Evolutionary conservation across 2,888 invertebrate species (phyloP), one percentile per base, ranked within the genome.

Genomic region (Aethes cnicana): DNA sequence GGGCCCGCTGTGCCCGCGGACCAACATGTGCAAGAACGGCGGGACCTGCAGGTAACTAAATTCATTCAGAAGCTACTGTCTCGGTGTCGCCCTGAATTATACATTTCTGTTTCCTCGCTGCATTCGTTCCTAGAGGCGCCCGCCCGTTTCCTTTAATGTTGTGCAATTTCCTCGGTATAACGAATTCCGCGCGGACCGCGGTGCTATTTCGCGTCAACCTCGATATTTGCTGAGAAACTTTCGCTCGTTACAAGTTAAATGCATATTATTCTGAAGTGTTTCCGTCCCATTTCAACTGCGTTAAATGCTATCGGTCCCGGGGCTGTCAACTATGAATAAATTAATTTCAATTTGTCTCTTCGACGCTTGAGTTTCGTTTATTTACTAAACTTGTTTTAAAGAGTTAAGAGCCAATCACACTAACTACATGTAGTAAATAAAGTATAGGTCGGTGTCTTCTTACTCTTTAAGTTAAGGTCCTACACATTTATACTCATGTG

Each of bases 21-120:
- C 81, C 30, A 84, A 84, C 67, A 92, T 94, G 72, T 97, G 97
- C 81, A 92, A 93, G 78, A 96, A 96, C 69, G 95, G 94, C 25
- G 96, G 95, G 55, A 93, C 92, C 41, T 97, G 97, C 93, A 94
- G 95, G 97, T 97, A 92, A 91, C 84, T 14, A 20, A 26, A 20
- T 35, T 20, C 46, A 50, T 53, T 55, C 46, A 63, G 47, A 54
- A 30, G 46, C 36, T 53, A 43, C 46, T 56, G 44, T 44, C 37
- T 28, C 17, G 32, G 42, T 42, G 50, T 36, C 18, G 37, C 32
- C 39, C 33, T 46, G 52, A 52, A 52, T 50, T 47, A 47, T 50
- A 52, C 54, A 54, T 58, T 56, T 52, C 53, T 47, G 28, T 42
- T 53, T 52, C 46, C 53, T 33, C 48, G 33, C 48, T 58, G 56